Conservation (phyloP, 2,888 invertebrate genomes). For the Beris chalybata region DNA sequence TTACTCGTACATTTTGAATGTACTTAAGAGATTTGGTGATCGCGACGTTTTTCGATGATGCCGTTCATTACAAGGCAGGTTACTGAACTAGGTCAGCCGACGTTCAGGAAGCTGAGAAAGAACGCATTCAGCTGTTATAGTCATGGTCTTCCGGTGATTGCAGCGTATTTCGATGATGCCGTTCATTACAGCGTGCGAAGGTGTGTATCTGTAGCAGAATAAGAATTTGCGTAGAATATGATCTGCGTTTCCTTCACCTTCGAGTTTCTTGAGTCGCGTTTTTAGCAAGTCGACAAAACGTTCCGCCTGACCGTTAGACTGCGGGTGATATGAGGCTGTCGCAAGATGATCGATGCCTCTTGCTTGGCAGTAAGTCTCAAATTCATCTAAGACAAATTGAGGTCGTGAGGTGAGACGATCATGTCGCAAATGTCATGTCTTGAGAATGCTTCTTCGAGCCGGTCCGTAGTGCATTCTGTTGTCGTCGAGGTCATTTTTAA, state of each 20-base stretch:
- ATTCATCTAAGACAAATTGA: neutral
- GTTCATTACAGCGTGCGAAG: constrained; percentile 7
- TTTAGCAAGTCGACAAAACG: constrained; percentile 16
- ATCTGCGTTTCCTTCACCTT: constrained; percentile 3
- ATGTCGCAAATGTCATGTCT: neutral
- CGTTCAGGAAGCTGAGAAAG: too few relatives aligned
- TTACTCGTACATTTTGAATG: too few relatives aligned
- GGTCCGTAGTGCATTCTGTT: neutral
- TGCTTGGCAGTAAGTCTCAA: neutral
- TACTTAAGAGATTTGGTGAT: too few relatives aligned
- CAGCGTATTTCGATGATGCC: too few relatives aligned
- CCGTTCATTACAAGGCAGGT: too few relatives aligned
- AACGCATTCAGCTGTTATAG: too few relatives aligned
- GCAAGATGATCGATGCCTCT: constrained; percentile 4
- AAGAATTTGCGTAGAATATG: constrained; percentile 5
- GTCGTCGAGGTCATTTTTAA: neutral
- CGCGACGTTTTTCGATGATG: too few relatives aligned
- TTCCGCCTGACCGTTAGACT: neutral
- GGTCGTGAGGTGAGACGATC: neutral
- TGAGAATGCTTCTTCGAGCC: neutral
- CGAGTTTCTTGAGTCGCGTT: constrained; percentile 5
- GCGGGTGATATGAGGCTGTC: constrained; percentile 8
- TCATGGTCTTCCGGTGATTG: too few relatives aligned
- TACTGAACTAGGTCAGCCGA: too few relatives aligned
- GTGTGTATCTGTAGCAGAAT: constrained; percentile 5